Percentiles rank a stretch among this genome's conserved stretches.
phyloP scores from a whole-genome alignment of 2,888 invertebrate species.

The Fragum fragum region DNA sequence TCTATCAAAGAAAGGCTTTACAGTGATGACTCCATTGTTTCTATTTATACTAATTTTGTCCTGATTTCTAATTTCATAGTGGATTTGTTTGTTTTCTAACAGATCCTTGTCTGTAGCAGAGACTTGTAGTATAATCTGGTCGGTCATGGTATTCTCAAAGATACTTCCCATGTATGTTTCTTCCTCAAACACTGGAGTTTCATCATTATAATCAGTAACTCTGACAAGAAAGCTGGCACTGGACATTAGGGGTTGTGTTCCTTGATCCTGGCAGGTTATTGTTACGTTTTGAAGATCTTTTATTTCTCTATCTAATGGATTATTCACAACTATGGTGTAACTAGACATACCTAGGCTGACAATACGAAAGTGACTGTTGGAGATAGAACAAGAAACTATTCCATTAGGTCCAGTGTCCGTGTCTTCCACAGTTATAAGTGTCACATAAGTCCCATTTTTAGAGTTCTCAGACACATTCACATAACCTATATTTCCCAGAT shows the following conservation, averaged over 20 bases:
- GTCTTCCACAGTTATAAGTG: conserved; percentile 94
- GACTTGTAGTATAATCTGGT: conserved; percentile 92
- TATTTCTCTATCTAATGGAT: conserved; percentile 77
- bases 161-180: conserved; percentile 65
- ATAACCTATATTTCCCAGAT: conserved; percentile 62
- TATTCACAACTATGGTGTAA: conserved; percentile 87
- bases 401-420: conserved; percentile 95
- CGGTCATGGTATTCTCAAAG: conserved; percentile 70
- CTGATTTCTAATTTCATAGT: conserved; percentile 63
- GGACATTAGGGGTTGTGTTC: conserved; percentile 69
- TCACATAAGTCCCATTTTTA: conserved; percentile 86
- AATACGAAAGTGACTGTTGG: conserved; percentile 49
- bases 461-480: conserved; percentile 76
- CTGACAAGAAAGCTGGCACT: conserved; percentile 74
- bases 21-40: conserved; percentile 71
- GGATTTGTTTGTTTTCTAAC: conserved; percentile 63
- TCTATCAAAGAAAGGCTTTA: conserved; percentile 68
- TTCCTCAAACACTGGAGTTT: conserved; percentile 93
- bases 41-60: conserved; percentile 41
- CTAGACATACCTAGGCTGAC: conserved; percentile 41
- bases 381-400: conserved; percentile 88
- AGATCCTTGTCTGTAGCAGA: conserved; percentile 92
- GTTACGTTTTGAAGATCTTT: conserved; percentile 72
- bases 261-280: conserved; percentile 89
- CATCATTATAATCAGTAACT: conserved; percentile 96